Evolutionary conservation across 2,113 vertebrate species (phyloP), one percentile per base, ranked within the genome.

Genomic region (Anguilla japonica): DNA sequence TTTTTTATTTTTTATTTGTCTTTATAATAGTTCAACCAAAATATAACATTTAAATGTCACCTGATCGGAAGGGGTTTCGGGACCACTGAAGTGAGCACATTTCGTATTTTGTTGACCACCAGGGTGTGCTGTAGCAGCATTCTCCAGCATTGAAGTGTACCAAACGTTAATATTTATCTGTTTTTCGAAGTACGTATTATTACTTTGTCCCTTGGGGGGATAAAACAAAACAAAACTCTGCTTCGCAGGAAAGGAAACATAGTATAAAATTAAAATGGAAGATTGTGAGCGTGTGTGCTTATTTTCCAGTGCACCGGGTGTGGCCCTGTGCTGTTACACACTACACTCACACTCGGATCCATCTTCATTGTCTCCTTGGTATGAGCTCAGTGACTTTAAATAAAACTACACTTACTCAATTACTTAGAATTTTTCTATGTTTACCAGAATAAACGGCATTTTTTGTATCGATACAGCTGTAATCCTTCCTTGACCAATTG

Each of bases 51-150:
- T 75, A 11, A 29, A 29, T 34, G 6, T 41, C 22, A 4, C 13
- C 16, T 41, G 15, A 41, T 20, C 0, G 40, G 79, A 39, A n/a
- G 20, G 34, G 79, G 79, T 6, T 1, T 26, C 1, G 26, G 81
- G 41, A 13, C n/a, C 13, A 6, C 6, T 50, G 8, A 20, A 60
- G 56, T 60, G 15, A 60, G 18, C 14, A 20, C 18, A 1, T 16
- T 57, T 60, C 14, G 3, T 14, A 60, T 0, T 60, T 43, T 20
- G 40, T 34, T 79, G 34, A 0, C 81, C 81, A 82, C 43, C 81
- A 50, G 81, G 81, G 81, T n/a, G 81, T 39, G 81, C 81, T 82
- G 81, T 14, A 43, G 80, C 46, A 50, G 26, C 41, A 82, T 53
- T 53, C 41, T 9, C 7, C 6, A 26, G 14, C n/a, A 5, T n/a